Evolutionary conservation across 2,113 vertebrate species (phyloP).

Genomic region (Cinclus cinclus): DNA sequence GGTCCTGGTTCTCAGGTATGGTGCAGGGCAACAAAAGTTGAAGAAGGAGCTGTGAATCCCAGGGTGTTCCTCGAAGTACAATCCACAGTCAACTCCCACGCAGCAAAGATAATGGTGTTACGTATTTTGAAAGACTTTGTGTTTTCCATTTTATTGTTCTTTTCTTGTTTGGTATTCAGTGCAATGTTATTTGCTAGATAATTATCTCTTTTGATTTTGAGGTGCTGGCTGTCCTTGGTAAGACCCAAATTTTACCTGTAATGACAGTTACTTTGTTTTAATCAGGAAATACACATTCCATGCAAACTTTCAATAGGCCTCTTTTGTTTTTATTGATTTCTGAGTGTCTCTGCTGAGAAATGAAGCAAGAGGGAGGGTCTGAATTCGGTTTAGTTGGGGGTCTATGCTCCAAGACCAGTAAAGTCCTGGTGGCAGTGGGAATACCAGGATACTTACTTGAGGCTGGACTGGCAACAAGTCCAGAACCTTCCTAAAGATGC

Average conservation of each 20-base stretch:
- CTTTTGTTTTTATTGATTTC: background rate
- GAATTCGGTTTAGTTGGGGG: background rate
- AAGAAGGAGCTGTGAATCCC: background rate
- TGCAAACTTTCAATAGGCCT: background rate
- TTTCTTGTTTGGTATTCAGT: background rate
- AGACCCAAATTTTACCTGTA: background rate
- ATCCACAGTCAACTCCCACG: rapidly evolving
- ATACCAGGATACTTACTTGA: background rate
- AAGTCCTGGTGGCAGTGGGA: background rate
- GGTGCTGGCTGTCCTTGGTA: background rate
- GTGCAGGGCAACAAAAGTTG: background rate
- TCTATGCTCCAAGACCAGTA: background rate
- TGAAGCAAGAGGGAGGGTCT: background rate
- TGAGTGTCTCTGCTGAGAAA: background rate
- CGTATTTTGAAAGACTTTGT: background rate
- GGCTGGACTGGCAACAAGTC: background rate
- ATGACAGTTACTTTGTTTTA: background rate
- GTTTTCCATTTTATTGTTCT: background rate
- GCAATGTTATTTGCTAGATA: background rate
- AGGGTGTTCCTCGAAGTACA: background rate
- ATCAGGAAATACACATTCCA: background rate
- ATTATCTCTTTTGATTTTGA: background rate
- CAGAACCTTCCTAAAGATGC: background rate
- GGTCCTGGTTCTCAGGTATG: background rate
- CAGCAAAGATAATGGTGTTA: background rate